Percentiles rank a stretch among this genome's conserved stretches.
Conservation (phyloP, 2,888 invertebrate genomes). For the Philhelius pedissequus region DNA sequence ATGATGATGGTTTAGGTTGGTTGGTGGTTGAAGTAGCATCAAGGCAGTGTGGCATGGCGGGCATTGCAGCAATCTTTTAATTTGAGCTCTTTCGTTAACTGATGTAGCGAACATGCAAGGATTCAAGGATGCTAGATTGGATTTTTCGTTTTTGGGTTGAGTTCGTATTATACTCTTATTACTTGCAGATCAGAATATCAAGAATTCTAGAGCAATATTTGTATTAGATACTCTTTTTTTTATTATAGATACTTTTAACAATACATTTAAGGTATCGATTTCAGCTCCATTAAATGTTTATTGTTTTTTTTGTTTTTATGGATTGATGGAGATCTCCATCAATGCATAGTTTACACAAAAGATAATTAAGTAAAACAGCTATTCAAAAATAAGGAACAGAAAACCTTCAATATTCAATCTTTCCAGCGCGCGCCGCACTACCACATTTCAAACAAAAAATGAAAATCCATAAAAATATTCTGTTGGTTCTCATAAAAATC, state of each 20-base stretch:
- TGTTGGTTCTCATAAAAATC: constrained; percentile 25
- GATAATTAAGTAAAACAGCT: no score
- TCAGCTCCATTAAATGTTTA: background rate
- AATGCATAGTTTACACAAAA: background rate
- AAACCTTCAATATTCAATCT: background rate
- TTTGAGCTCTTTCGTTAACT: background rate
- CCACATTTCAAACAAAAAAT: background rate
- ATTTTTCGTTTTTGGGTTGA: no score
- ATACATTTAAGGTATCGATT: background rate
- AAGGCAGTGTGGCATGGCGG: no score
- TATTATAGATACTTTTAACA: no score
- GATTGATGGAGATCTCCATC: background rate
- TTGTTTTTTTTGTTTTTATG: background rate
- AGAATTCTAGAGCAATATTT: background rate
- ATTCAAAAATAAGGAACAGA: background rate
- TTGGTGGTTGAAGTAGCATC: no score
- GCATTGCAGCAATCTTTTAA: constrained; percentile 14
- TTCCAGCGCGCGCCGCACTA: background rate
- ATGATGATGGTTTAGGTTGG: background rate
- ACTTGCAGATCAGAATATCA: background rate
- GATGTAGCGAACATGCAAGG: constrained; percentile 27
- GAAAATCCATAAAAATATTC: constrained; percentile 18
- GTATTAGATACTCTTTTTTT: no score
- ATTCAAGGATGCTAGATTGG: background rate
- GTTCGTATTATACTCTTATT: no score